phyloP scores from a whole-genome alignment of 1,140 invertebrate genomes.

The Saccostrea glomerata region DNA sequence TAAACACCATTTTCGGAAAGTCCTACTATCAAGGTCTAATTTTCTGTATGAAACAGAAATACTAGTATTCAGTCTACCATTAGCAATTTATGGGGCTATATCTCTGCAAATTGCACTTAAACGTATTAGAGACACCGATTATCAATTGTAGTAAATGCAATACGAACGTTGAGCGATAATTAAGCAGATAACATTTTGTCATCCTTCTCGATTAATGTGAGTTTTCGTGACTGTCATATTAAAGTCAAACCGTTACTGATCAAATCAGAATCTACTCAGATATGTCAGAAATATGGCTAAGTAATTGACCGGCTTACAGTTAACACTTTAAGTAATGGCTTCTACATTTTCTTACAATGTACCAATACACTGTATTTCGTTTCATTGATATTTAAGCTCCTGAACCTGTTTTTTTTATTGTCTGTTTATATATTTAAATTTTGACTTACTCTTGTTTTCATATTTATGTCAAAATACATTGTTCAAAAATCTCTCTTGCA shows the following conservation, averaged over 20 bases:
- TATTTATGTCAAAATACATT: no score
- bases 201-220: slow-evolving; percentile 27
- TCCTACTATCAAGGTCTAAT: slow-evolving; percentile 1
- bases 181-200: slow-evolving; percentile 33
- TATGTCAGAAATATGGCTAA: slow-evolving; percentile 22
- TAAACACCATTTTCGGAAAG: slow-evolving; percentile 6
- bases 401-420: neutral
- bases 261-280: neutral
- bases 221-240: slow-evolving; percentile 4
- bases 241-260: slow-evolving; percentile 25
- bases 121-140: slow-evolving; percentile 34
- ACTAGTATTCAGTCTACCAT: no score
- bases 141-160: slow-evolving; percentile 36
- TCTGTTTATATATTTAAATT: neutral
- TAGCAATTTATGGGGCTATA: slow-evolving; percentile 12
- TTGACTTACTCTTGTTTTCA: no score
- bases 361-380: neutral
- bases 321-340: slow-evolving; percentile 14
- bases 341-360: neutral
- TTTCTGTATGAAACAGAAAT: neutral
- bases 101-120: slow-evolving; percentile 36
- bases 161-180: slow-evolving; percentile 22
- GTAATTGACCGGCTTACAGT: slow-evolving; percentile 32
- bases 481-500: no score
- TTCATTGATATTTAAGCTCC: neutral